phyloP scores from a whole-genome alignment of 2,113 vertebrate genomes.

The Numenius arquata region DNA sequence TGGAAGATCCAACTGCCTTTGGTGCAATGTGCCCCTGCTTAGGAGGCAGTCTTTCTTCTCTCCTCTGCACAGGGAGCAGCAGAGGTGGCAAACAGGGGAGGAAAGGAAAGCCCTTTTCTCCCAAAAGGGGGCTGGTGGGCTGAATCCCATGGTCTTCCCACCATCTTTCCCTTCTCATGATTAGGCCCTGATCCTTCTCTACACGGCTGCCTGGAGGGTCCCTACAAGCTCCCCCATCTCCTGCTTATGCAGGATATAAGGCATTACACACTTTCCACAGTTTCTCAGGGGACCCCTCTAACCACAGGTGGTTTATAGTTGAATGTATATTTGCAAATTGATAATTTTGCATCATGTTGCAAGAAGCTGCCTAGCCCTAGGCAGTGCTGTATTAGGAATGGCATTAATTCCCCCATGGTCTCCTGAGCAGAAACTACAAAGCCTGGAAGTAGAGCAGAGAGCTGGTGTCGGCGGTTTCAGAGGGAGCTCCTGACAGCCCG shows the following conservation, averaged over 20 bases:
- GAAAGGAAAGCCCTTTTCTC: background rate
- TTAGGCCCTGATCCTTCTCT: background rate
- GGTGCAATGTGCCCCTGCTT: background rate
- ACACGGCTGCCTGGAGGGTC: background rate
- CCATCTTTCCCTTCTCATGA: background rate
- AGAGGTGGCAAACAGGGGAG: background rate
- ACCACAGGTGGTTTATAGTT: background rate
- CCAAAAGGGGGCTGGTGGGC: background rate
- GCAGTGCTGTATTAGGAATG: conserved; percentile 8
- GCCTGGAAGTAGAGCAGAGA: background rate
- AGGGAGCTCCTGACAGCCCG: background rate
- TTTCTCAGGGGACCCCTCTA: background rate
- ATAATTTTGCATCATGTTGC: conserved; percentile 29
- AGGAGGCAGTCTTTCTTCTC: background rate
- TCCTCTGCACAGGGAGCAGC: background rate
- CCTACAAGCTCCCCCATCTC: background rate
- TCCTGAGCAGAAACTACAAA: conserved; percentile 6
- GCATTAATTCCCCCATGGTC: background rate
- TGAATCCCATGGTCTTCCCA: background rate
- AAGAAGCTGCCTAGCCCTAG: conserved; percentile 18
- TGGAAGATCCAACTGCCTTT: background rate
- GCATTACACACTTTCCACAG: background rate
- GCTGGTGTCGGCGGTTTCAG: background rate
- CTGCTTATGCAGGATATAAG: background rate
- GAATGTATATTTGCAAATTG: conserved; percentile 49